Conservation (phyloP, 1,140 invertebrate species). For the Harlomillsia oculata region DNA sequence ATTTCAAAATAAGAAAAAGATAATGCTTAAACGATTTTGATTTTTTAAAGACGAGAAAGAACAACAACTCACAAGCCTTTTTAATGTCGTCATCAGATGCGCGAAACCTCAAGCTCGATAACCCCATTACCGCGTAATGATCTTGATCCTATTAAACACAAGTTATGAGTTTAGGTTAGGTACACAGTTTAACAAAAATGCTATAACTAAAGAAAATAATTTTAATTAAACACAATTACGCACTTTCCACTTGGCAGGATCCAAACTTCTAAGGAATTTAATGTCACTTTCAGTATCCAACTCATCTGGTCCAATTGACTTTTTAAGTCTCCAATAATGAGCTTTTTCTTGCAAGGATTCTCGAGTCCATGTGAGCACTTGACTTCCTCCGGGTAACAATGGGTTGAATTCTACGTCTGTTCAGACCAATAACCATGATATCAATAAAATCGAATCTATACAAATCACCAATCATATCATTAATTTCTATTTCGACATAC, state of each 20-base stretch:
- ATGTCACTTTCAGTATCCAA: conserved; percentile 60
- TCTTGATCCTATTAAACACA: conserved; percentile 67
- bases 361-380: conserved; percentile 4
- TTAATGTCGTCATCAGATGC: conserved; percentile 88
- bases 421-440: too few relatives aligned
- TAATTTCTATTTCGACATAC: too few relatives aligned
- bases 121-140: conserved; percentile 87
- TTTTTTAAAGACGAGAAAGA: conserved; percentile 11
- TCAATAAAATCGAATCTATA: too few relatives aligned
- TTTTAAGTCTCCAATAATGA: not conserved
- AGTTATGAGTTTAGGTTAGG: too few relatives aligned
- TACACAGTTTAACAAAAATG: too few relatives aligned
- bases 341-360: not conserved
- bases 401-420: conserved; percentile 27
- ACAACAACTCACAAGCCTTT: conserved; percentile 66
- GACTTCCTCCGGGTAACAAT: not conserved
- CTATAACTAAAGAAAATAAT: too few relatives aligned
- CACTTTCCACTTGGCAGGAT: conserved; percentile 97
- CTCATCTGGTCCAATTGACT: conserved; percentile 1
- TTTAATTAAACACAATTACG: too few relatives aligned
- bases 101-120: conserved; percentile 64
- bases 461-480: too few relatives aligned
- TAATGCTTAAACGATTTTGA: not conserved
- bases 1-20: not conserved
- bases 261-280: conserved; percentile 71